Percentiles rank a stretch among this genome's conserved stretches.
Evolutionary conservation across 2,888 invertebrate species (phyloP).

Genomic region (Dioctria linearis): DNA sequence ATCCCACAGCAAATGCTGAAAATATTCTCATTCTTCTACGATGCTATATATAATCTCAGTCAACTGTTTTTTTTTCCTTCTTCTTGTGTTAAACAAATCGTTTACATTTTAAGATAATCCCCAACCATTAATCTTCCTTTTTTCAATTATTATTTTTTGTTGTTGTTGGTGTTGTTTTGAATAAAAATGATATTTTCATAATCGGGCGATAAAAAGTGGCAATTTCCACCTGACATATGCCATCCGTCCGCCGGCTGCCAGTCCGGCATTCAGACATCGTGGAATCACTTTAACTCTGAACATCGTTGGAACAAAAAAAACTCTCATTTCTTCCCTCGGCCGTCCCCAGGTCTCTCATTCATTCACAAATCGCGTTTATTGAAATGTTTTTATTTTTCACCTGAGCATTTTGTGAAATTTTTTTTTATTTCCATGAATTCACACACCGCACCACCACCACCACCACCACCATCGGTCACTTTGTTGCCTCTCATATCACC

Average conservation of each 20-base stretch:
- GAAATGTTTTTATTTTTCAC: conserved; percentile 38
- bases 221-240: conserved; percentile 40
- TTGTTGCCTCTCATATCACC: conserved; percentile 24
- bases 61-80: background rate
- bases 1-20: too few species aligned
- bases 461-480: conserved; percentile 22
- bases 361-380: conserved; percentile 26
- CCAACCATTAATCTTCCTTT: conserved; percentile 39
- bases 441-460: conserved; percentile 7
- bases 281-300: conserved; percentile 15
- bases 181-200: conserved; percentile 48
- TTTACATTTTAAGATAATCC: conserved; percentile 43
- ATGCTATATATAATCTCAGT: too few species aligned
- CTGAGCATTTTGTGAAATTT: conserved; percentile 4
- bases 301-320: background rate
- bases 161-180: conserved; percentile 15
- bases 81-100: conserved; percentile 34
- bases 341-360: conserved; percentile 15
- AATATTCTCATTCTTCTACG: too few species aligned
- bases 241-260: conserved; percentile 3
- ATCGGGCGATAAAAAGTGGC: conserved; percentile 35
- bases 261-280: conserved; percentile 20
- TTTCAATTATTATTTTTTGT: background rate
- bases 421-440: conserved; percentile 16
- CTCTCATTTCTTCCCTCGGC: background rate